These are phyloP conservation scores for Rhagonycha fulva DNA, from an alignment of 2,888 invertebrate species.

Conservation along the genomic window DNA sequence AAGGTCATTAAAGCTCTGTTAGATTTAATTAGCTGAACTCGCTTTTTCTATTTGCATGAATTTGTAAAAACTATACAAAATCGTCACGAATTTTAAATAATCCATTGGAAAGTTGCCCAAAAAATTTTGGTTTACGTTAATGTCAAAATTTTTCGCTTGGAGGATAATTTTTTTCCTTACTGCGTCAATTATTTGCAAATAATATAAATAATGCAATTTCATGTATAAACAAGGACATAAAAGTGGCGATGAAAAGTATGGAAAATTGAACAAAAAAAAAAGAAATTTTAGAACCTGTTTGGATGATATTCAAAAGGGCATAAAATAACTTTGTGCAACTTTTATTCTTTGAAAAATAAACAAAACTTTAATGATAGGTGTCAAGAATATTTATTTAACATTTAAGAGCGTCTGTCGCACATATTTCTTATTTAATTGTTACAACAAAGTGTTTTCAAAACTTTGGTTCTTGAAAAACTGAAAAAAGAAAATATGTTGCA, in stretches of 20 bases:
- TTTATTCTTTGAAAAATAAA: background rate
- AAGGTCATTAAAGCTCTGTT: background rate
- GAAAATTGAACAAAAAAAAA: background rate
- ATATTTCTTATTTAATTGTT: background rate
- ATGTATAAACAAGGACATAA: background rate
- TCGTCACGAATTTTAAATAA: background rate
- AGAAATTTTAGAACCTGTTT: background rate
- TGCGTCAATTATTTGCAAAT: no score
- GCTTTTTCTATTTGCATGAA: background rate
- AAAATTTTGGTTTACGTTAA: no score
- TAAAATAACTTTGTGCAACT: background rate
- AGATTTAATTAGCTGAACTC: background rate
- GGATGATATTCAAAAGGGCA: background rate
- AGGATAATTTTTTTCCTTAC: no score
- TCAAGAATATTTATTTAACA: background rate
- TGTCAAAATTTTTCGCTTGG: no score
- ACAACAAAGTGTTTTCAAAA: background rate
- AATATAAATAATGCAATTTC: no score
- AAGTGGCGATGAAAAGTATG: background rate
- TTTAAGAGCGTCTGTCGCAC: background rate
- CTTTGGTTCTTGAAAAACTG: background rate
- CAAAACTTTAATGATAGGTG: background rate
- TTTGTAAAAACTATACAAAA: no score
- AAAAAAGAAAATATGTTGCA: background rate
- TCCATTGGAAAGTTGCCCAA: no score